A percentile compares a stretch with the other conserved stretches of the same genome.
Evolutionary conservation across 2,797 vertebrate species (phyloP).

Genomic region (Cygnus olor): DNA sequence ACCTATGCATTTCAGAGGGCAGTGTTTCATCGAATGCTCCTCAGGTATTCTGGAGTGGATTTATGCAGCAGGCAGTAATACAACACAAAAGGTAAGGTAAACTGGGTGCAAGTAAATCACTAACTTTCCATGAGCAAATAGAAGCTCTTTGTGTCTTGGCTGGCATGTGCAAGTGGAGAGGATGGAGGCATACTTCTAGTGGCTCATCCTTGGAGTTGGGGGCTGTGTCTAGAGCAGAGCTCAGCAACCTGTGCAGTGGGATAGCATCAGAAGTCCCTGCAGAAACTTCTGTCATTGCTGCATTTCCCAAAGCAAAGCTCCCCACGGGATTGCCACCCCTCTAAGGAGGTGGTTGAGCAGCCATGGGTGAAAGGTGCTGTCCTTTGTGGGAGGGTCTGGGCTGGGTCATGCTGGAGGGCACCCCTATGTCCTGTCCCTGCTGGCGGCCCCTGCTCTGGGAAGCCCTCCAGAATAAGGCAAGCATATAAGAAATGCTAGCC

Average conservation of each 20-base stretch:
- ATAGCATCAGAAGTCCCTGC: background rate
- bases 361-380: background rate
- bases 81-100: background rate
- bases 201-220: background rate
- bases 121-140: background rate
- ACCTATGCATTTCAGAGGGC: background rate
- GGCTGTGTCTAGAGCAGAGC: background rate
- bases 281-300: background rate
- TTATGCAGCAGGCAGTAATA: constrained; percentile 15
- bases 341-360: rapidly evolving
- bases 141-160: background rate
- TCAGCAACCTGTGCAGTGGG: background rate
- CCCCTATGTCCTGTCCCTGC: background rate
- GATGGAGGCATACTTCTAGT: background rate
- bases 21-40: background rate
- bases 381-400: background rate
- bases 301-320: background rate
- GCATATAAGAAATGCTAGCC: background rate
- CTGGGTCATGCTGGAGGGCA: background rate
- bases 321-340: background rate
- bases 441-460: background rate
- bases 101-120: constrained; percentile 1
- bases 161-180: background rate
- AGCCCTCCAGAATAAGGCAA: background rate
- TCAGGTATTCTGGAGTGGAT: background rate